Evolutionary conservation across 1,140 invertebrate species (phyloP), one percentile per base, ranked within the genome.

Genomic region (Heliothis virescens): DNA sequence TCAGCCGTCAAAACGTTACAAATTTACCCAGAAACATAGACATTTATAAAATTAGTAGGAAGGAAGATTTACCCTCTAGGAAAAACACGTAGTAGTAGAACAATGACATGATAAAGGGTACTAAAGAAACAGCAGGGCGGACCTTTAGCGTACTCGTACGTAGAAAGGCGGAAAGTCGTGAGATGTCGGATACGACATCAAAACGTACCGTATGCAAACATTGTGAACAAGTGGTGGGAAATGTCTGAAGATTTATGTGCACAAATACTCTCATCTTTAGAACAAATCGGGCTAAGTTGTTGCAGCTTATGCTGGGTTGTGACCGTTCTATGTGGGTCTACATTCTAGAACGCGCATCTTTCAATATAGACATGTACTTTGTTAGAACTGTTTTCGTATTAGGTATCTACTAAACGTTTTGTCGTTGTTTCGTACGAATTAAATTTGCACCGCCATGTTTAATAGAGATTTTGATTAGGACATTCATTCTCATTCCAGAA

Each of bases 141-240:
- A 83, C 90, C 87, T 89, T 88, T 87, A 90, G 88, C 90, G 90
- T 72, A 86, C 81, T 87, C 90, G 90, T 72, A 86, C 82, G 71
- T 89, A 92, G 90, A 93, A 92, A 93, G 89, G 82, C 81, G 87
- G 87, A 72, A 72, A 88, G 89, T 91, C 89, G 90, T 90, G 89
- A 88, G 87, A 88, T 88, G 85, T 86, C 85, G 84, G 89, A 90
- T 89, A 79, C 87, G 84, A 86, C 87, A 90, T 88, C 84, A 82
- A 88, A 90, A 90, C 85, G 82, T 48, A 84, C 79, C 84, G 81
- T 86, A 87, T 88, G 86, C 87, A 84, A 81, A 88, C 72, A 82
- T 79, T 52, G 67, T 53, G 48, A 71, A 80, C 73, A 76, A 48
- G 60, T 80, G 41, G 41, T 50, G 67, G 67, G 67, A 71, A 69